Conservation (phyloP, 2,797 vertebrate genomes). For the Rhabdophis nuchalis region DNA sequence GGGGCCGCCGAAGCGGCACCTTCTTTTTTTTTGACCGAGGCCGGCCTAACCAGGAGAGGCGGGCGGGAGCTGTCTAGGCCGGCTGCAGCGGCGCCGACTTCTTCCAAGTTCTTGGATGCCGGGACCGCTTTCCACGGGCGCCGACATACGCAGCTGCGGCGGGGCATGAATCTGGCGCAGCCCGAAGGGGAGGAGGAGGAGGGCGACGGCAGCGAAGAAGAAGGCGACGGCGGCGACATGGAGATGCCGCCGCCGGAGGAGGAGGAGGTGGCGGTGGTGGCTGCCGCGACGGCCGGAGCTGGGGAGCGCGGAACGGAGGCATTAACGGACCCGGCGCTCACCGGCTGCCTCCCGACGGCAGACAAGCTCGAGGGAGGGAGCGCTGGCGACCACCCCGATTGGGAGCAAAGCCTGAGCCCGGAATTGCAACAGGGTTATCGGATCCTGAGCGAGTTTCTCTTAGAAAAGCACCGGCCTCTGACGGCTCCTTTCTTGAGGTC, state of each 20-base stretch:
- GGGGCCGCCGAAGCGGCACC: neutral
- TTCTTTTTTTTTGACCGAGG: neutral
- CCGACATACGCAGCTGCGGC: constrained; percentile 5
- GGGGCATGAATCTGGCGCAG: constrained; percentile 52
- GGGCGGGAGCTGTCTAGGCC: neutral
- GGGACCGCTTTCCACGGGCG: constrained; percentile 27
- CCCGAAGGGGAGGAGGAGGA: constrained; percentile 12
- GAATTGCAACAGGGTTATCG: constrained; percentile 88
- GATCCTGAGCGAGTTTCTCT: constrained; percentile 87
- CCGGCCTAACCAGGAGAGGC: neutral
- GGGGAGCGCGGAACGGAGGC: constrained; percentile 17
- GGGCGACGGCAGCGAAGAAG: neutral
- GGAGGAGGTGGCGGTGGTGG: constrained; percentile 36
- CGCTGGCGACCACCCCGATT: neutral
- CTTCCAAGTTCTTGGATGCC: constrained; percentile 9
- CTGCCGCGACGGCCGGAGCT: neutral
- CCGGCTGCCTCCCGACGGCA: neutral
- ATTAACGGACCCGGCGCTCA: constrained; percentile 7
- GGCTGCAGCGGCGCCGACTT: neutral
- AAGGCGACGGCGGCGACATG: constrained; percentile 21
- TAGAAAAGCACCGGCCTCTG: constrained; percentile 86
- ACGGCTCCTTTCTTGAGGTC: constrained; percentile 76
- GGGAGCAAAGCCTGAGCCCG: constrained; percentile 77
- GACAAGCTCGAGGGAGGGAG: constrained; percentile 30
- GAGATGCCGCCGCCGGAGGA: constrained; percentile 22